Evolutionary conservation across 2,797 vertebrate species (phyloP).

Genomic region (Petrocephalus sullivani): DNA sequence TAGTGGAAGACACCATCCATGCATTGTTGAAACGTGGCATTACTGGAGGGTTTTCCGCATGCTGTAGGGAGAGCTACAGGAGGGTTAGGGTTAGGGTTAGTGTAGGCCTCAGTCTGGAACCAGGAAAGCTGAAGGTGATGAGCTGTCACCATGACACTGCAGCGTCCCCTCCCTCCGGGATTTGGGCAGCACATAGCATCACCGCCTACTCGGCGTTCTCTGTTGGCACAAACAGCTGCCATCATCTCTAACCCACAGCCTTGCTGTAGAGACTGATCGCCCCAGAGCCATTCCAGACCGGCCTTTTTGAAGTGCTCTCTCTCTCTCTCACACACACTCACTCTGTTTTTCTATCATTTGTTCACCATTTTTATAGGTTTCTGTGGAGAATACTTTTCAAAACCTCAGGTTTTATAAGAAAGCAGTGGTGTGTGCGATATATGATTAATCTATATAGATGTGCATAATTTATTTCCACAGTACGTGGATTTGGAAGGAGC

Average conservation of each 20-base stretch:
- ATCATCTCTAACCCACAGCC: slow-evolving; percentile 39
- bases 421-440: neutral
- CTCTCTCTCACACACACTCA: neutral
- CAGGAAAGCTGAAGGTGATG: slow-evolving; percentile 40
- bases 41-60: neutral
- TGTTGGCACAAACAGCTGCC: slow-evolving; percentile 46
- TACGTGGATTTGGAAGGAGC: neutral
- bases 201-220: slow-evolving; percentile 45
- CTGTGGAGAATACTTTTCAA: no score
- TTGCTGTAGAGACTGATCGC: slow-evolving; percentile 23
- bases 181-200: slow-evolving; percentile 16
- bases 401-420: neutral
- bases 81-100: no score
- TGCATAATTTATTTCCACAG: neutral
- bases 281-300: neutral
- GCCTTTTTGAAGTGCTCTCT: neutral
- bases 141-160: slow-evolving; percentile 46
- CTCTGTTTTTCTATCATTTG: neutral
- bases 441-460: neutral
- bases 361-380: neutral
- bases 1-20: neutral
- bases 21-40: neutral
- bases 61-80: slow-evolving; percentile 29
- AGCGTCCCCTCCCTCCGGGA: slow-evolving; percentile 48
- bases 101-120: slow-evolving; percentile 17